These are phyloP conservation scores for Piscicola geometra DNA, from an alignment of 2,888 invertebrate species.

Conservation along the genomic window DNA sequence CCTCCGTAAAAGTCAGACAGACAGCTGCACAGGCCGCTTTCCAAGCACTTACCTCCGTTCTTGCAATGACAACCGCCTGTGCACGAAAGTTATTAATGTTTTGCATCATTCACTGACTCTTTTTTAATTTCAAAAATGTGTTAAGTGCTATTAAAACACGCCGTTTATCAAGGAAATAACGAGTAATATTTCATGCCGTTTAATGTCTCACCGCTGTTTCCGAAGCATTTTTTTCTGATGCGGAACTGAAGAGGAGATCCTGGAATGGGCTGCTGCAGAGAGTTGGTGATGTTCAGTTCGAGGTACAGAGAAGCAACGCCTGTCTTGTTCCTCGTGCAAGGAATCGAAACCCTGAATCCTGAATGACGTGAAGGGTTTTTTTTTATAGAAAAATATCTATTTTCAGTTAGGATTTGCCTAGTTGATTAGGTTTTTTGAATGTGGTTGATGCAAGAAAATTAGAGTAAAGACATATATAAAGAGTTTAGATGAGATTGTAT, in stretches of 20 bases:
- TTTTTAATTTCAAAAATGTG: too few relatives aligned
- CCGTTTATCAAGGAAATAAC: not conserved
- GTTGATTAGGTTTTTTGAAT: too few relatives aligned
- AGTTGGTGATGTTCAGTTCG: slow-evolving; percentile 49
- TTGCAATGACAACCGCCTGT: slow-evolving; percentile 40
- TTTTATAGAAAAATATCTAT: too few relatives aligned
- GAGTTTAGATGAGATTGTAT: too few relatives aligned
- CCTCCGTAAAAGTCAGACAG: slow-evolving; percentile 40
- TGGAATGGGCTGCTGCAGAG: slow-evolving; percentile 46
- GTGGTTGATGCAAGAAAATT: not conserved
- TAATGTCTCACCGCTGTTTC: not conserved
- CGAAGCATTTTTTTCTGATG: slow-evolving; percentile 50
- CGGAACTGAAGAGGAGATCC: slow-evolving; percentile 51
- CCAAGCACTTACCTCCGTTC: slow-evolving; percentile 45
- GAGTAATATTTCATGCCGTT: too few relatives aligned
- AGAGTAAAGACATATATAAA: too few relatives aligned
- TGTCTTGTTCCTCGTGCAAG: slow-evolving; percentile 51
- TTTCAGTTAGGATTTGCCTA: too few relatives aligned
- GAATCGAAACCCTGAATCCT: slow-evolving; percentile 54
- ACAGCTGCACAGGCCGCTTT: slow-evolving; percentile 44
- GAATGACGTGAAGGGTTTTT: too few relatives aligned
- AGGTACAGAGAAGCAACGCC: slow-evolving; percentile 51
- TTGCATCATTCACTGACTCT: not conserved
- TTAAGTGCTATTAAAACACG: too few relatives aligned
- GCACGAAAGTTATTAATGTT: slow-evolving; percentile 8